These are phyloP conservation scores for Panagrolaimus sp. DNA, from an alignment of 1,140 invertebrate species.

Conservation along the genomic window DNA sequence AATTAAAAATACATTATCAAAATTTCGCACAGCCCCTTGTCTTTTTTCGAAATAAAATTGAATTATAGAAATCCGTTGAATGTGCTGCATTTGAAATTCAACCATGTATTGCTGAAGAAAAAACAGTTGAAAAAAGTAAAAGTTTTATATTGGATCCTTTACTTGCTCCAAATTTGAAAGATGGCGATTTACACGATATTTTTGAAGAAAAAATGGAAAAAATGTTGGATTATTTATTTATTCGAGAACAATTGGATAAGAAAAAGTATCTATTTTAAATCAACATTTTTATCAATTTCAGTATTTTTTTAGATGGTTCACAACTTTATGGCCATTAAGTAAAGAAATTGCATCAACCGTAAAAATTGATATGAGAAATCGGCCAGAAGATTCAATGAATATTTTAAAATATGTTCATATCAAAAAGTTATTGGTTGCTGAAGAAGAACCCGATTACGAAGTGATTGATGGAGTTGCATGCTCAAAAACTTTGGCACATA, in stretches of 20 bases:
- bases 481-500: constrained; percentile 39
- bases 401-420: constrained; percentile 54
- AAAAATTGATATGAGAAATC: constrained; percentile 58
- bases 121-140: constrained; percentile 26
- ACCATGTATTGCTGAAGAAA: background rate
- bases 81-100: constrained; percentile 10
- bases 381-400: constrained; percentile 61
- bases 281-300: constrained; percentile 1
- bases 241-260: constrained; percentile 34
- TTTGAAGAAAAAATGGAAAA: constrained; percentile 41
- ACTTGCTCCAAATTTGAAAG: background rate
- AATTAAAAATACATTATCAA: too few relatives aligned
- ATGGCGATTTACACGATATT: constrained; percentile 8
- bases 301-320: constrained; percentile 45
- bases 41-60: too few relatives aligned
- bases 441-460: background rate
- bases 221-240: constrained; percentile 48
- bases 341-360: constrained; percentile 54
- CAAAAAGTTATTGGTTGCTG: constrained; percentile 27
- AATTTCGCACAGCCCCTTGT: too few relatives aligned
- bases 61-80: constrained; percentile 10
- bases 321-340: constrained; percentile 41
- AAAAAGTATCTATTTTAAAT: constrained; percentile 20
- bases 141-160: constrained; percentile 4
- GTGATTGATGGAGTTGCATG: constrained; percentile 41